Conservation (phyloP, 2,888 invertebrate genomes). For the Gastrophysa polygoni region DNA sequence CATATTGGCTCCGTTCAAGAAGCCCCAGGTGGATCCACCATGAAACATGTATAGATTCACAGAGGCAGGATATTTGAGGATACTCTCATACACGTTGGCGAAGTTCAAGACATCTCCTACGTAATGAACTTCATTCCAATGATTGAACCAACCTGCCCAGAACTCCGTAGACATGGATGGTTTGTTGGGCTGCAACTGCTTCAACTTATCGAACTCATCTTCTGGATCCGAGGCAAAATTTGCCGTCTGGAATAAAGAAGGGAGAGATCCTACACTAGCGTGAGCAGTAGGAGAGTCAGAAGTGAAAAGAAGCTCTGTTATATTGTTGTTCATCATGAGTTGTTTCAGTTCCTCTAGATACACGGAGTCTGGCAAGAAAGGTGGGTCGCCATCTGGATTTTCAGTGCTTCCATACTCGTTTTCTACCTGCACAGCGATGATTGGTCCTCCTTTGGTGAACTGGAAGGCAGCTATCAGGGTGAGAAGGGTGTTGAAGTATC, state of each 20-base stretch:
- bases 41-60: slow-evolving; percentile 91
- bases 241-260: slow-evolving; percentile 59
- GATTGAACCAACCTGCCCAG: slow-evolving; percentile 66
- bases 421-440: slow-evolving; percentile 88
- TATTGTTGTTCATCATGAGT: slow-evolving; percentile 51
- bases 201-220: slow-evolving; percentile 55
- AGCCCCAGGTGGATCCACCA: slow-evolving; percentile 86
- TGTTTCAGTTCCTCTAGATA: slow-evolving; percentile 58
- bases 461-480: slow-evolving; percentile 60
- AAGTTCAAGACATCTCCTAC: slow-evolving; percentile 28
- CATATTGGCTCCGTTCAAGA: slow-evolving; percentile 51
- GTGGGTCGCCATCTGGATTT: slow-evolving; percentile 1
- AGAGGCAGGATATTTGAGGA: slow-evolving; percentile 18
- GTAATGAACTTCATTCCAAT: slow-evolving; percentile 59
- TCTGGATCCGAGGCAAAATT: slow-evolving; percentile 61
- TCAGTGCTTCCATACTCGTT: slow-evolving; percentile 70
- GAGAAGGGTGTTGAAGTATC: slow-evolving; percentile 61
- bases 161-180: slow-evolving; percentile 65
- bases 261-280: slow-evolving; percentile 53
- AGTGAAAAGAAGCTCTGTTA: slow-evolving; percentile 60
- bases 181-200: slow-evolving; percentile 57
- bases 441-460: slow-evolving; percentile 78
- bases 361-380: slow-evolving; percentile 43
- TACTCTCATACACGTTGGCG: slow-evolving; percentile 36
- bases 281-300: slow-evolving; percentile 56